A percentile compares a stretch with the other conserved stretches of the same genome.
Conservation (phyloP, 2,113 vertebrate genomes). For the Polypterus bichir region DNA sequence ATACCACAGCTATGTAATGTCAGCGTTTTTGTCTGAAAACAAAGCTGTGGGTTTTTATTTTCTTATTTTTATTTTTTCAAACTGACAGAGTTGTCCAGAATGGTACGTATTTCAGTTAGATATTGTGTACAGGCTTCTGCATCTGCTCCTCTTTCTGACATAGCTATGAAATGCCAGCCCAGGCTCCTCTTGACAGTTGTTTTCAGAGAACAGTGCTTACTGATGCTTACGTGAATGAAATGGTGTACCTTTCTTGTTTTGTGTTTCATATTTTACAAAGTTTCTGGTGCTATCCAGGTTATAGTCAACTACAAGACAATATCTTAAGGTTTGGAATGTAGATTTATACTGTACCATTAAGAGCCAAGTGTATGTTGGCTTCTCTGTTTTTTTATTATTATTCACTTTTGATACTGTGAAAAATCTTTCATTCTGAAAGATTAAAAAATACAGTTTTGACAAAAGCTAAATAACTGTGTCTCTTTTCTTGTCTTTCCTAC, state of each 20-base stretch:
- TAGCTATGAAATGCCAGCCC: constrained; percentile 20
- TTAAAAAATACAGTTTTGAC: constrained; percentile 77
- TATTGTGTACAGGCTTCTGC: background rate
- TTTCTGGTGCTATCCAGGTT: constrained; percentile 68
- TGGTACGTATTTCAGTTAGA: constrained; percentile 8
- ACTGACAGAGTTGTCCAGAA: background rate
- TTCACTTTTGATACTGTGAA: constrained; percentile 93
- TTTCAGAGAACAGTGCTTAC: constrained; percentile 26
- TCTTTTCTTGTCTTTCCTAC: too few relatives aligned
- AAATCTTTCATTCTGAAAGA: constrained; percentile 79
- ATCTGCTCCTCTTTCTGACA: constrained; percentile 1
- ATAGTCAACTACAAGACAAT: constrained; percentile 50
- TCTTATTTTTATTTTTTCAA: background rate
- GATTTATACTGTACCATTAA: constrained; percentile 63
- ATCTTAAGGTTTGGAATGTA: constrained; percentile 63
- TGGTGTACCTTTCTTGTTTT: constrained; percentile 25
- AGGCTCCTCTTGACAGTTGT: constrained; percentile 20
- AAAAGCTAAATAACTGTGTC: constrained; percentile 41
- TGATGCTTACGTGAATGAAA: constrained; percentile 34
- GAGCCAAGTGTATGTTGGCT: constrained; percentile 59
- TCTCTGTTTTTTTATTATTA: constrained; percentile 43
- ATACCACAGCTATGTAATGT: background rate
- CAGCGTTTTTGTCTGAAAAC: too few relatives aligned
- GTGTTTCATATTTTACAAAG: constrained; percentile 36
- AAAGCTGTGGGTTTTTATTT: too few relatives aligned